Base-by-base conservation (phyloP, 2,797 vertebrate genomes). In the Sebastes taczanowskii region DNA sequence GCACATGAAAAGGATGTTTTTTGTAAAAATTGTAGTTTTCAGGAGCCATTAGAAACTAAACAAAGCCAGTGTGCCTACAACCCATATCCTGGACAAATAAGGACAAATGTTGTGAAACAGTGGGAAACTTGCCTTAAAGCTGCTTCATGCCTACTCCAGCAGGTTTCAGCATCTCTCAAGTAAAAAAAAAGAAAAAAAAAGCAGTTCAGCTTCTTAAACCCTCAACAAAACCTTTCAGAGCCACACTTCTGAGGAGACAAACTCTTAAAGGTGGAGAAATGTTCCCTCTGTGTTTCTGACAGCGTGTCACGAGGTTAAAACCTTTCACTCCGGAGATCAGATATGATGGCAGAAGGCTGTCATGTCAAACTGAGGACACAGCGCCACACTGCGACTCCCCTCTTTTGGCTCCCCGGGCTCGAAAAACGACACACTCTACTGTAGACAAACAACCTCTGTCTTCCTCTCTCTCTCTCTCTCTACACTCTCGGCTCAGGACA, bases 291-390 rank as follows among this genome's bases (percentile, higher is more conserved):
- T 77, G 67, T 52, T 52, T 34, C 64, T 42, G 68, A 63, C 80
- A 46, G 61, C 22, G 2, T 64, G 74, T 79, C 81, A 85, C 49
- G 0, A 68, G 81, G 89, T 86, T 81, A 81, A 86, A 87, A 71
- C 77, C 61, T 78, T 61, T 86, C 78, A 20, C 77, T 81, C 10
- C 0, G 20, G 29, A 73, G 77, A 85, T 83, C 77, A 69, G 80
- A 81, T n/a, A 60, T 38, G 32, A 75, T 7, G 38, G 71, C 61
- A 53, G 63, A 53, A 38, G 61, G 80, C 46, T 49, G 42, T n/a
- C 4, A 8, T 68, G 80, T 84, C 67, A 82, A 53, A 56, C 22
- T 13, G 75, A 71, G 76, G 62, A 83, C 64, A 52, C 46, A 27
- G 66, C n/a, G 18, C 81, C 78, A 32, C 30, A 34, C 74, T 62